A percentile compares a stretch with the other conserved stretches of the same genome.
phyloP scores from a whole-genome alignment of 2,888 invertebrate species.

The Galerucella calmariensis region DNA sequence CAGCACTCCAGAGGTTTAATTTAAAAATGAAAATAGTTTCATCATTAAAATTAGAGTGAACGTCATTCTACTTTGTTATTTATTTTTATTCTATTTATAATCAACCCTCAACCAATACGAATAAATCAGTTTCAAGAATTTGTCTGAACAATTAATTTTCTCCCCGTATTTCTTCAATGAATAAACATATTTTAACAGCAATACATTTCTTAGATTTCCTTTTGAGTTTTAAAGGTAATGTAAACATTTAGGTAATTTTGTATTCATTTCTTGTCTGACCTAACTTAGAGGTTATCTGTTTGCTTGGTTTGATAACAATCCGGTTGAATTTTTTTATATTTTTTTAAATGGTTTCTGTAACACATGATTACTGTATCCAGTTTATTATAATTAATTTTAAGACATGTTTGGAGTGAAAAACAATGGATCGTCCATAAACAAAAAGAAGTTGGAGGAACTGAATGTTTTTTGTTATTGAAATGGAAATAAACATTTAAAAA shows the following conservation, averaged over 20 bases:
- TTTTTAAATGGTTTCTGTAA: not conserved
- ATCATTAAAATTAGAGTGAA: too few species aligned
- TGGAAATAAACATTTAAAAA: too few species aligned
- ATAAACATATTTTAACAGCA: too few species aligned
- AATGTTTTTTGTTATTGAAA: too few species aligned
- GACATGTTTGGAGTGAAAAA: too few species aligned
- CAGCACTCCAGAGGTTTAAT: not conserved
- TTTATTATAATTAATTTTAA: not conserved
- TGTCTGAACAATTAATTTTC: too few species aligned
- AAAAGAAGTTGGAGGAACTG: too few species aligned
- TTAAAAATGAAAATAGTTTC: constrained; percentile 4
- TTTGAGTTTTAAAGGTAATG: not conserved
- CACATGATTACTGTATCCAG: not conserved
- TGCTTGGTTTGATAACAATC: constrained; percentile 31
- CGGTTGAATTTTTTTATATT: not conserved
- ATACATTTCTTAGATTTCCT: not conserved
- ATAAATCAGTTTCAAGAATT: too few species aligned
- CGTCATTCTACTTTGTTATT: not conserved
- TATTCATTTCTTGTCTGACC: constrained; percentile 20
- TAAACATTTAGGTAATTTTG: not conserved
- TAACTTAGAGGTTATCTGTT: constrained; percentile 49
- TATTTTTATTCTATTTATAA: too few species aligned
- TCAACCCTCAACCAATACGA: too few species aligned
- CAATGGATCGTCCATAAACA: too few species aligned
- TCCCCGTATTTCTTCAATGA: too few species aligned